phyloP scores from a whole-genome alignment of 1,140 invertebrate genomes.

The Heliconius nattereri region DNA sequence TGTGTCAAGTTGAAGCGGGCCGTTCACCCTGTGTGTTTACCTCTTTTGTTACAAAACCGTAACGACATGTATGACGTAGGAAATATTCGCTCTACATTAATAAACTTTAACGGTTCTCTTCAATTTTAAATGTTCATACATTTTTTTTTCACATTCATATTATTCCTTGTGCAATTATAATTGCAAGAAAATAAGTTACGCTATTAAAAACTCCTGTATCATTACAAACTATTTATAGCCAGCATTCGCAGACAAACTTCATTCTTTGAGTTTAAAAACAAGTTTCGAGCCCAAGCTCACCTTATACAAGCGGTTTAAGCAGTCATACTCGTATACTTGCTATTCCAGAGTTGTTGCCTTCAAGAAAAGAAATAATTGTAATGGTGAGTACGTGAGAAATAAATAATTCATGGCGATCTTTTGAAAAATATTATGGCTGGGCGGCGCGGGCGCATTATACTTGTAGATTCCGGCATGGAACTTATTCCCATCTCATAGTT shows the following conservation, averaged over 20 bases:
- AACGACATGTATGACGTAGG: not conserved
- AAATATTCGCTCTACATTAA: not conserved
- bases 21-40: slow-evolving; percentile 71
- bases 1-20: slow-evolving; percentile 78
- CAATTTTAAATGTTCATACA: not conserved
- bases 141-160: not conserved
- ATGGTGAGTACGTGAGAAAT: slow-evolving; percentile 73
- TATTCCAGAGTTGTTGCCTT: slow-evolving; percentile 71
- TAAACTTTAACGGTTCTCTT: not conserved
- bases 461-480: slow-evolving; percentile 69
- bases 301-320: slow-evolving; percentile 41
- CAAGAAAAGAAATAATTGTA: slow-evolving; percentile 78
- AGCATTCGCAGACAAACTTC: slow-evolving; percentile 39
- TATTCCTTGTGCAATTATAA: not conserved
- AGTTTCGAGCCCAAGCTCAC: slow-evolving; percentile 38
- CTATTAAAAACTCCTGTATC: slow-evolving; percentile 34
- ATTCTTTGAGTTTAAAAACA: slow-evolving; percentile 43
- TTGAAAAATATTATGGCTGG: slow-evolving; percentile 75
- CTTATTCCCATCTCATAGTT: slow-evolving; percentile 43
- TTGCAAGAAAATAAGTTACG: slow-evolving; percentile 8
- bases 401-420: slow-evolving; percentile 79
- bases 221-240: slow-evolving; percentile 42
- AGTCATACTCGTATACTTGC: slow-evolving; percentile 50
- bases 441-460: slow-evolving; percentile 74
- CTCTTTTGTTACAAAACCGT: slow-evolving; percentile 46